A percentile compares a stretch with the other conserved stretches of the same genome.
These are phyloP conservation scores for Epizoanthus rinbou DNA, from an alignment of 92 coral and sea anemone genomes.

Conservation along the genomic window DNA sequence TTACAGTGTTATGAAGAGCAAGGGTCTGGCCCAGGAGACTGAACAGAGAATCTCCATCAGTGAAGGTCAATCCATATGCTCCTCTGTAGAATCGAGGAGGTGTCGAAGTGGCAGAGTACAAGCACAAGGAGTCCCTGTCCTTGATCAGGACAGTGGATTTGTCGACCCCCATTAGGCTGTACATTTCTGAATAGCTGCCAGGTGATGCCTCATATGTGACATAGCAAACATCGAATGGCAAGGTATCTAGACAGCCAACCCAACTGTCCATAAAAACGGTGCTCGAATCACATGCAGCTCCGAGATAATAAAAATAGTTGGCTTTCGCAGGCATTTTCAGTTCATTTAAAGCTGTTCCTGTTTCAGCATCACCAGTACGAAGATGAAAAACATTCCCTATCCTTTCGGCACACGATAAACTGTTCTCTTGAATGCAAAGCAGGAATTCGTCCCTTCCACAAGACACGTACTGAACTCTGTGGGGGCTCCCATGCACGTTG, in stretches of 20 bases:
- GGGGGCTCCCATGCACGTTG: no score
- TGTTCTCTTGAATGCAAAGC: neutral
- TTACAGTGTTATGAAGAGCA: constrained; percentile 6
- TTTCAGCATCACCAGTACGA: neutral
- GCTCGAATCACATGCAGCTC: constrained; percentile 14
- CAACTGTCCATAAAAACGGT: constrained; percentile 14
- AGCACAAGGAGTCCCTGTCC: constrained; percentile 6
- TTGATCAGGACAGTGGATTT: constrained; percentile 13
- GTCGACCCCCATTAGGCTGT: constrained; percentile 7
- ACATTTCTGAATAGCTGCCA: neutral
- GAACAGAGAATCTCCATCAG: neutral
- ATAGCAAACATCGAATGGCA: constrained; percentile 23
- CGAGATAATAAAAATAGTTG: neutral
- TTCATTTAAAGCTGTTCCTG: neutral
- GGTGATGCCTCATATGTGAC: constrained; percentile 10
- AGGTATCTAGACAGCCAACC: neutral
- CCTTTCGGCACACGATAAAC: constrained; percentile 6
- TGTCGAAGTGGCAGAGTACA: neutral
- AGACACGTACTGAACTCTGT: neutral
- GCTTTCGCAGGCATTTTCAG: neutral
- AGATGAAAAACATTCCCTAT: neutral
- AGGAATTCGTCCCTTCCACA: neutral
- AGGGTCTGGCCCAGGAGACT: constrained; percentile 12
- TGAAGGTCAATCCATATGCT: constrained; percentile 12
- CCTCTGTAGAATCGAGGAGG: neutral